phyloP scores from a whole-genome alignment of 2,797 vertebrate species.

The Astyanax mexicanus region DNA sequence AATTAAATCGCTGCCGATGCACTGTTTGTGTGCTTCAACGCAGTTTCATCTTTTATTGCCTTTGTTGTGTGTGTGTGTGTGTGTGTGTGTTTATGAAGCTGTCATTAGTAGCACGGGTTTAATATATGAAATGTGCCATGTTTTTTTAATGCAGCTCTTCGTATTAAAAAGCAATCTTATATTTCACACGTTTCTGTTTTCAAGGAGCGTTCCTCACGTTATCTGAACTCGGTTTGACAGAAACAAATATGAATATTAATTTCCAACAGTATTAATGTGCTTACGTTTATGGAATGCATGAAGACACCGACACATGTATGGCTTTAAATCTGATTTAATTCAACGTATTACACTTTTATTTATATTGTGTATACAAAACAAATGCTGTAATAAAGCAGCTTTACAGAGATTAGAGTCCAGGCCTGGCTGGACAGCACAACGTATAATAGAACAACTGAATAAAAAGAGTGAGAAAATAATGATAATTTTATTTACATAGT shows the following conservation, averaged over 20 bases:
- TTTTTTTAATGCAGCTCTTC: conserved; percentile 22
- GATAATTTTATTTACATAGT: too few relatives aligned
- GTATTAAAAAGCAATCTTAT: conserved; percentile 5
- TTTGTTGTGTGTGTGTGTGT: conserved; percentile 42
- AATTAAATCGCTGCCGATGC: conserved; percentile 55
- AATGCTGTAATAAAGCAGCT: too few relatives aligned
- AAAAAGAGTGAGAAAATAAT: too few relatives aligned
- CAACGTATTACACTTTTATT: too few relatives aligned
- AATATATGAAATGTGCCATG: conserved; percentile 43
- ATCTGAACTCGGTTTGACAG: background rate
- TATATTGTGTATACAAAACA: too few relatives aligned
- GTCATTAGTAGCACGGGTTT: conserved; percentile 55
- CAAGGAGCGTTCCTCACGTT: conserved; percentile 38
- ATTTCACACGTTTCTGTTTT: background rate
- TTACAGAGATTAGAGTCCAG: too few relatives aligned
- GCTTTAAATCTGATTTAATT: too few relatives aligned
- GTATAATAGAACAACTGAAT: too few relatives aligned
- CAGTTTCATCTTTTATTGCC: conserved; percentile 54
- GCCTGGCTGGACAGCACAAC: too few relatives aligned
- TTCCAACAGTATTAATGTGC: too few relatives aligned
- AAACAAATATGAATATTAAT: background rate
- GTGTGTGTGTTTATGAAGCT: conserved; percentile 50
- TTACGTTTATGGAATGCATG: too few relatives aligned
- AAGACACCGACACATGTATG: too few relatives aligned
- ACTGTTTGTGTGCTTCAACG: conserved; percentile 46